Conservation (phyloP, 2,113 vertebrate genomes). For the Passer montanus region DNA sequence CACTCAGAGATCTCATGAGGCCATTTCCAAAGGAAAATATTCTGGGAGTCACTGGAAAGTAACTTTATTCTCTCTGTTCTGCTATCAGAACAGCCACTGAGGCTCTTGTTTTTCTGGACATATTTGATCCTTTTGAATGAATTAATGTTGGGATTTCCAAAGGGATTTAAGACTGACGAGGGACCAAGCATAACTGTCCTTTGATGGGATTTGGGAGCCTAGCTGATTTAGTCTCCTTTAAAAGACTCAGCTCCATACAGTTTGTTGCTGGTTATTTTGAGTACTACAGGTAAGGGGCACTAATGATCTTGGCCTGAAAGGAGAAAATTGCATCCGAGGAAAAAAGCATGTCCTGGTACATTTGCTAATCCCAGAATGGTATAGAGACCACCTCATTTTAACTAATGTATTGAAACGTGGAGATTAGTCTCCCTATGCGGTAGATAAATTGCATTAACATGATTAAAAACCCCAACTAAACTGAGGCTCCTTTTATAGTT, state of each 20-base stretch:
- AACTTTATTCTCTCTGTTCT: neutral
- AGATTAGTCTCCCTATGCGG: neutral
- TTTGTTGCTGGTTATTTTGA: constrained; percentile 7
- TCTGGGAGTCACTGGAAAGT: neutral
- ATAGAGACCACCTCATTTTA: neutral
- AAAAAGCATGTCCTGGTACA: neutral
- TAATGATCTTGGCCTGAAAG: neutral
- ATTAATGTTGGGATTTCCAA: neutral
- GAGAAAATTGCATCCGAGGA: neutral
- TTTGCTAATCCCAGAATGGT: neutral
- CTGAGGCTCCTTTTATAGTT: neutral
- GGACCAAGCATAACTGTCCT: neutral
- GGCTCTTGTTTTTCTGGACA: neutral
- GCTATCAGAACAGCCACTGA: neutral
- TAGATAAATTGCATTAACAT: constrained; percentile 42
- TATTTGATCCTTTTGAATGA: neutral
- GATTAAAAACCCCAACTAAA: constrained; percentile 23
- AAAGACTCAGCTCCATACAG: neutral
- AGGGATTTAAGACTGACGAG: neutral
- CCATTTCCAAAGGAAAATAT: neutral
- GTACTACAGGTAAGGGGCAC: neutral
- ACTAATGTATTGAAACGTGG: neutral
- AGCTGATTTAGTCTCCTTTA: neutral
- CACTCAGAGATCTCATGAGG: neutral
- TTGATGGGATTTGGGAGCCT: constrained; percentile 1